Evolutionary conservation across 2,113 vertebrate species (phyloP).

Genomic region (Xiphorhynchus elegans): DNA sequence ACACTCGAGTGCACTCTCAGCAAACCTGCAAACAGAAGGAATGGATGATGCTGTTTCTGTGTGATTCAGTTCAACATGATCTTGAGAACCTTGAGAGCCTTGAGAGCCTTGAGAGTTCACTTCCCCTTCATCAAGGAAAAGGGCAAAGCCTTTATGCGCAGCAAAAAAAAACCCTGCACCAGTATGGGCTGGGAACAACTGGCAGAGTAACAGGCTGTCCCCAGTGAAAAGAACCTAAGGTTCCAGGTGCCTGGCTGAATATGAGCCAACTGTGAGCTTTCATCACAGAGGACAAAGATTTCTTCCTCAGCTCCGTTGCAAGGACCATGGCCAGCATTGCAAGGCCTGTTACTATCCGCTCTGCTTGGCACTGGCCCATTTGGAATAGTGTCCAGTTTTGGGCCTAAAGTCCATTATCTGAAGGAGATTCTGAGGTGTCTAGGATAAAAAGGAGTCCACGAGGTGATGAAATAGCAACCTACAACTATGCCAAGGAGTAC

Average conservation of each 20-base stretch:
- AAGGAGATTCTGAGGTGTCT: not conserved
- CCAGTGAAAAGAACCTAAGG: not conserved
- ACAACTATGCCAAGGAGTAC: not conserved
- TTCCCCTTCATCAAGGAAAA: not conserved
- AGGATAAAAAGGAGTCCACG: not conserved
- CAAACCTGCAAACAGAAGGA: not conserved
- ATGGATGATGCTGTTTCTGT: not conserved
- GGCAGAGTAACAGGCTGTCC: not conserved
- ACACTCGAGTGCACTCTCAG: not conserved
- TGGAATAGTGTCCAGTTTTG: not conserved
- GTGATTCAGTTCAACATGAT: not conserved
- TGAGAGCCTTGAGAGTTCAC: not conserved
- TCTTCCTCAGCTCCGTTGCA: not conserved
- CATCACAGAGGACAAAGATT: not conserved
- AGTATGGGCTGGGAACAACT: not conserved
- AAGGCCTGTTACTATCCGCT: not conserved
- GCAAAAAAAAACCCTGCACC: not conserved
- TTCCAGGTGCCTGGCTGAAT: not conserved
- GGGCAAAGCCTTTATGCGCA: not conserved
- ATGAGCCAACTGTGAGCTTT: not conserved
- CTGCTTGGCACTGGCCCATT: not conserved
- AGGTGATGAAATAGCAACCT: not conserved
- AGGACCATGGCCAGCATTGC: not conserved
- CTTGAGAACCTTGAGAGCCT: not conserved
- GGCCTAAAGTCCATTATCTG: not conserved